phyloP scores from a whole-genome alignment of 2,888 invertebrate genomes.

The Aphidius colemani region DNA sequence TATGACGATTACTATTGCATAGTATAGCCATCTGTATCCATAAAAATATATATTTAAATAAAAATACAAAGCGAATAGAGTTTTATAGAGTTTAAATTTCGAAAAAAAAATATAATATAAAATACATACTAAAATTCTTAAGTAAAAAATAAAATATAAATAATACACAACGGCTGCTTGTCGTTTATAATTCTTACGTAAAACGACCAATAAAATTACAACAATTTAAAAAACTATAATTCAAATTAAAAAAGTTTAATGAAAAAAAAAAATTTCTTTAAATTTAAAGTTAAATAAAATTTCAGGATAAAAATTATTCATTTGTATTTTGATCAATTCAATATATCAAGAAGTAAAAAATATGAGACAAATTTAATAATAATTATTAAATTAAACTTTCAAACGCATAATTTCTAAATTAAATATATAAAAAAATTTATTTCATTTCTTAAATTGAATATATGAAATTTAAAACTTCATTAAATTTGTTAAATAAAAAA shows the following conservation, averaged over 20 bases:
- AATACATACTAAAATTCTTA: constrained; percentile 1
- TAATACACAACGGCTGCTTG: constrained; percentile 30
- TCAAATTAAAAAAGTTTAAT: constrained; percentile 26
- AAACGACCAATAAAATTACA: constrained; percentile 55
- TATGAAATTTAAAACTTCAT: background rate
- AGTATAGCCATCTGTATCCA: too few species aligned
- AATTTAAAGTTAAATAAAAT: background rate
- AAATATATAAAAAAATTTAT: too few species aligned
- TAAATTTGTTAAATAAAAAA: background rate
- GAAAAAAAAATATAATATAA: constrained; percentile 20
- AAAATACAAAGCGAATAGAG: constrained; percentile 34
- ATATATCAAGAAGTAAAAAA: constrained; percentile 5
- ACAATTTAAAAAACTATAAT: constrained; percentile 38
- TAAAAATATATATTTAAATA: constrained; percentile 21
- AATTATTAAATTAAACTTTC: too few species aligned
- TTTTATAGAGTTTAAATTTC: constrained; percentile 31
- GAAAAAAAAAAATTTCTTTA: background rate
- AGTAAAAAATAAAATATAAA: constrained; percentile 30
- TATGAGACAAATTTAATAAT: background rate
- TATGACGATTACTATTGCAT: too few species aligned
- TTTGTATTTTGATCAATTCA: constrained; percentile 1
- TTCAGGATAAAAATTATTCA: constrained; percentile 5
- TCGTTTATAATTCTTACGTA: constrained; percentile 52
- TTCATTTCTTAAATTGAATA: too few species aligned
- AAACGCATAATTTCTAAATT: too few species aligned